Percentiles rank a stretch among this genome's conserved stretches.
Evolutionary conservation across 2,888 invertebrate genomes (phyloP).

Genomic region (Branchellion lobata): DNA sequence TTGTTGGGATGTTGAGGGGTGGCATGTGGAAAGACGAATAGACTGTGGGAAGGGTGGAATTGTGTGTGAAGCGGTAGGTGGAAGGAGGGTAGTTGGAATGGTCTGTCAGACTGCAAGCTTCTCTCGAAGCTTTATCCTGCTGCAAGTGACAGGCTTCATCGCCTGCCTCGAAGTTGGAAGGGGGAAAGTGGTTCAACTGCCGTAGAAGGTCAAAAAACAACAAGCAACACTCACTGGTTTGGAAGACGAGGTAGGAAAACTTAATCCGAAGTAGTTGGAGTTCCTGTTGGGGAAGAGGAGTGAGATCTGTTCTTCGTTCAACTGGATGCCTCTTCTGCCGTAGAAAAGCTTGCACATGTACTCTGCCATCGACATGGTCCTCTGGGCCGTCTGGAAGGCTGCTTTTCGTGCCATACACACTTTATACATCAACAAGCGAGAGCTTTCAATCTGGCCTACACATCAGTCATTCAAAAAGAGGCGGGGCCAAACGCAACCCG

Average conservation of each 20-base stretch:
- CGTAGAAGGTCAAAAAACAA: too few species aligned
- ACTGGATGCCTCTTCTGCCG: slow-evolving; percentile 38
- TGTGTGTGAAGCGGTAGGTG: background rate
- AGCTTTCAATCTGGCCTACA: too few species aligned
- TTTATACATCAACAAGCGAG: too few species aligned
- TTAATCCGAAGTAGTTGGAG: slow-evolving; percentile 1
- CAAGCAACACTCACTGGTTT: too few species aligned
- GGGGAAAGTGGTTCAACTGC: too few species aligned
- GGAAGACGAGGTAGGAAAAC: background rate
- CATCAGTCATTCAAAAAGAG: too few species aligned
- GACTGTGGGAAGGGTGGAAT: background rate
- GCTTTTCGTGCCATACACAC: too few species aligned
- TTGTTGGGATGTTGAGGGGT: background rate
- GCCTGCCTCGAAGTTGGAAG: background rate
- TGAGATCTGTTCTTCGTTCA: slow-evolving; percentile 26
- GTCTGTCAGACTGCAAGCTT: background rate
- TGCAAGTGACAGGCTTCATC: background rate
- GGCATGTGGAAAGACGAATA: background rate
- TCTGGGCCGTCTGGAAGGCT: too few species aligned
- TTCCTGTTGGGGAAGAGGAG: background rate
- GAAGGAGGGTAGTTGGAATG: background rate
- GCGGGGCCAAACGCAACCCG: too few species aligned
- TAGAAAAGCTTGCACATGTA: slow-evolving; percentile 47
- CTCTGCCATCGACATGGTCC: slow-evolving; percentile 44
- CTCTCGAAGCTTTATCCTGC: background rate